phyloP scores from a whole-genome alignment of 2,888 invertebrate genomes.

The Drosophila meridionalis region DNA sequence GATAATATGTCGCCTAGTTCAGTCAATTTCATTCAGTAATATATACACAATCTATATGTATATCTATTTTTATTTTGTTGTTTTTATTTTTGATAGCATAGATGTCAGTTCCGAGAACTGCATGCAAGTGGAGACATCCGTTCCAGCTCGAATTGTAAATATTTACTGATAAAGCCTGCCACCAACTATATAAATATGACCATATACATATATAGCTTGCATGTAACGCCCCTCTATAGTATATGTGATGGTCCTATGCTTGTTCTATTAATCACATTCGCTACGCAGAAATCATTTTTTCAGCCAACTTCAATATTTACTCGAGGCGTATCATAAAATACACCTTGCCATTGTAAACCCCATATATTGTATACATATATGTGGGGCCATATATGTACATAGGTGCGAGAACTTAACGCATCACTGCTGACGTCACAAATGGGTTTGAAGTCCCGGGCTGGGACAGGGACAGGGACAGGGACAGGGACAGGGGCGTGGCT shows the following conservation, averaged over 20 bases:
- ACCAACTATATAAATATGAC: not conserved
- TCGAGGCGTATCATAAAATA: conserved; percentile 29
- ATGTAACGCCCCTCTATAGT: conserved; percentile 35
- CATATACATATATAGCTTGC: not conserved
- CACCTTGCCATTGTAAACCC: conserved; percentile 47
- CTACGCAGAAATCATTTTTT: conserved; percentile 21
- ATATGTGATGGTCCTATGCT: conserved; percentile 2
- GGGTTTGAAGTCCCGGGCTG: not conserved
- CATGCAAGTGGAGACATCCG: conserved; percentile 51
- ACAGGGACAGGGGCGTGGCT: not conserved
- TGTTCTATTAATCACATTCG: conserved; percentile 22
- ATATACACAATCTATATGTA: not conserved
- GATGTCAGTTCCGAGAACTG: conserved; percentile 39
- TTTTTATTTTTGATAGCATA: conserved; percentile 5
- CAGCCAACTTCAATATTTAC: conserved; percentile 30
- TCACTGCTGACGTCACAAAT: conserved; percentile 47
- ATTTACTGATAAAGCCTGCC: conserved; percentile 40
- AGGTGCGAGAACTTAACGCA: conserved; percentile 46
- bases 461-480: no score
- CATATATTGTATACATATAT: not conserved
- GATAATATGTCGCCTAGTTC: conserved; percentile 24
- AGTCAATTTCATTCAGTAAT: conserved; percentile 1
- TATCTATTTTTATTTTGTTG: not conserved
- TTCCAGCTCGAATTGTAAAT: conserved; percentile 37
- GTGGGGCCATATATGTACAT: not conserved